phyloP scores from a whole-genome alignment of 2,113 vertebrate genomes.

The Plecturocebus donacophilus region DNA sequence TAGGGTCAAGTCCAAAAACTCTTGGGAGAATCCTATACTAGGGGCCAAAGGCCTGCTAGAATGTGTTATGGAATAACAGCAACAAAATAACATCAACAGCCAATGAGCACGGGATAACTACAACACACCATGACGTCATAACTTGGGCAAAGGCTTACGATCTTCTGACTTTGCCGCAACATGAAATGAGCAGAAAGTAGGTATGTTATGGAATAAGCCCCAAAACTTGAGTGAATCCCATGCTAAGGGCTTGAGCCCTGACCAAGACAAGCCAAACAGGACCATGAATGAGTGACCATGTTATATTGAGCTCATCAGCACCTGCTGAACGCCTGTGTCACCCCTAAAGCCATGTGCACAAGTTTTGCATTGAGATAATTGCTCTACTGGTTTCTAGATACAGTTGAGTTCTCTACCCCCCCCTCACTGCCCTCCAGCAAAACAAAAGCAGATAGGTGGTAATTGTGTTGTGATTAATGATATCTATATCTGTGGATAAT shows the following conservation, averaged over 20 bases:
- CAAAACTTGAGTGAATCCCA: not conserved
- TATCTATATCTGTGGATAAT: not conserved
- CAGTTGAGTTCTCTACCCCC: not conserved
- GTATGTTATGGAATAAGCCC: not conserved
- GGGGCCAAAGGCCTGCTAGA: not conserved
- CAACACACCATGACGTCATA: not conserved
- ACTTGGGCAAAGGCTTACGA: not conserved
- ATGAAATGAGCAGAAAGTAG: constrained; percentile 11
- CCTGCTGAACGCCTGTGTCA: not conserved
- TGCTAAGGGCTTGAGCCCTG: not conserved
- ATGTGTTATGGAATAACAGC: not conserved
- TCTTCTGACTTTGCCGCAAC: not conserved
- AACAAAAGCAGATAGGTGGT: not conserved
- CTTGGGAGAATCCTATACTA: not conserved
- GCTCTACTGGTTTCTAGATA: not conserved
- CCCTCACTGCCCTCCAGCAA: not conserved
- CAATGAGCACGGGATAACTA: not conserved
- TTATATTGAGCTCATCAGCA: not conserved
- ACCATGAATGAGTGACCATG: not conserved
- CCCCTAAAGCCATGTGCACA: not conserved
- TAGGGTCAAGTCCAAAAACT: not conserved
- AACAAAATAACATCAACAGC: not conserved
- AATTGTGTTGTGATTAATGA: not conserved
- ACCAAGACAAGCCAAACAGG: not conserved
- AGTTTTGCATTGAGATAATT: not conserved